phyloP scores from a whole-genome alignment of 2,797 vertebrate species.

The Semaprochilodus insignis region DNA sequence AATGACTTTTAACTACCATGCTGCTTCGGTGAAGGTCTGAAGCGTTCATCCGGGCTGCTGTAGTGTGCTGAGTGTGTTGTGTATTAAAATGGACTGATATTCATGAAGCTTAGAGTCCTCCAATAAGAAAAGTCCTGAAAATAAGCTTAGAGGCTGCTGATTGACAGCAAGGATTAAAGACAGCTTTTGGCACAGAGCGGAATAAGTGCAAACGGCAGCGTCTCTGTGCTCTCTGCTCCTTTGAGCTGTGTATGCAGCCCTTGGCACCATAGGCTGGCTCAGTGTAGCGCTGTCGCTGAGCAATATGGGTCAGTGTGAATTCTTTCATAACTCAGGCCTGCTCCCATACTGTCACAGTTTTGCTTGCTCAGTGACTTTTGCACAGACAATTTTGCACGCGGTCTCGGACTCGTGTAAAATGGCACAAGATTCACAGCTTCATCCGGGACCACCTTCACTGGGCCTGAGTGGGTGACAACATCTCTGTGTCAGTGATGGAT shows the following conservation, averaged over 20 bases:
- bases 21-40: background rate
- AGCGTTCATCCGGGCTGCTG: background rate
- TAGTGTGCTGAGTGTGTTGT: background rate
- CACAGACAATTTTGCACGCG: background rate
- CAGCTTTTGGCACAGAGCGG: background rate
- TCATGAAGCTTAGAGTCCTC: background rate
- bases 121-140: background rate
- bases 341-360: constrained; percentile 8
- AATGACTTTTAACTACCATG: background rate
- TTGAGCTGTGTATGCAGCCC: background rate
- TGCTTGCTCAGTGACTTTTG: constrained; percentile 18
- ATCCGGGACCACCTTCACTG: too few species aligned
- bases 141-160: background rate
- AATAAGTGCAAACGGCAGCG: background rate
- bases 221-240: constrained; percentile 17
- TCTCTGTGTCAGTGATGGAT: background rate
- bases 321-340: constrained; percentile 42
- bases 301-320: constrained; percentile 44
- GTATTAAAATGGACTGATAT: background rate
- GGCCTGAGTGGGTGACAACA: background rate
- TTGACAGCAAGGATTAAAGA: constrained; percentile 12
- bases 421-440: background rate
- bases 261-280: constrained; percentile 18
- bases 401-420: constrained; percentile 1
- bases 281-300: background rate